Percentiles rank a stretch among this genome's conserved stretches.
Evolutionary conservation across 2,113 vertebrate genomes (phyloP).

Genomic region (Cettia cetti): DNA sequence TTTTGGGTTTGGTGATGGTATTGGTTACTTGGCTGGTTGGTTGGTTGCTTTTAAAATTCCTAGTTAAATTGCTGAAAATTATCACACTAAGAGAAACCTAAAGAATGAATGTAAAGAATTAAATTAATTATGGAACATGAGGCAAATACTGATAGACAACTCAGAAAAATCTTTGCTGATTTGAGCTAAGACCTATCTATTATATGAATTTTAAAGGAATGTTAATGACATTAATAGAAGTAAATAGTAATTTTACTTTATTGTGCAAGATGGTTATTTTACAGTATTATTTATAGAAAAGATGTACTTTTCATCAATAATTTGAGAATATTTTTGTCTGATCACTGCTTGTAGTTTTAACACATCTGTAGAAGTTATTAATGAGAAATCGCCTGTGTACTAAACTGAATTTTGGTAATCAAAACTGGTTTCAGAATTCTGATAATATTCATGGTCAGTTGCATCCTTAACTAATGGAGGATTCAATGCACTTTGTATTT

Average conservation of each 20-base stretch:
- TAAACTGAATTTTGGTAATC: background rate
- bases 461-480: slow-evolving; percentile 12
- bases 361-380: fast-evolving
- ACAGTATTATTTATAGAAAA: background rate
- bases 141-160: background rate
- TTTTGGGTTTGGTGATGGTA: background rate
- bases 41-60: background rate
- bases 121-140: background rate
- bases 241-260: background rate
- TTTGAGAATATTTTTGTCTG: background rate
- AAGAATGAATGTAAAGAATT: slow-evolving; percentile 2
- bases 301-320: background rate
- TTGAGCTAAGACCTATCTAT: background rate
- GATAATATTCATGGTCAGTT: slow-evolving; percentile 1
- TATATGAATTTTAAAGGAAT: background rate
- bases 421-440: background rate
- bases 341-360: background rate
- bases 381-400: background rate
- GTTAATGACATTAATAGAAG: background rate
- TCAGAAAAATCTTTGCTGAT: background rate
- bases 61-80: slow-evolving; percentile 47
- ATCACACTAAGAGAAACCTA: slow-evolving; percentile 43
- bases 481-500: background rate
- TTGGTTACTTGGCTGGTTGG: background rate
- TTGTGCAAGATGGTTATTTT: background rate